Evolutionary conservation across 2,797 vertebrate genomes (phyloP).

Genomic region (Parauchenoglanis ngamensis): DNA sequence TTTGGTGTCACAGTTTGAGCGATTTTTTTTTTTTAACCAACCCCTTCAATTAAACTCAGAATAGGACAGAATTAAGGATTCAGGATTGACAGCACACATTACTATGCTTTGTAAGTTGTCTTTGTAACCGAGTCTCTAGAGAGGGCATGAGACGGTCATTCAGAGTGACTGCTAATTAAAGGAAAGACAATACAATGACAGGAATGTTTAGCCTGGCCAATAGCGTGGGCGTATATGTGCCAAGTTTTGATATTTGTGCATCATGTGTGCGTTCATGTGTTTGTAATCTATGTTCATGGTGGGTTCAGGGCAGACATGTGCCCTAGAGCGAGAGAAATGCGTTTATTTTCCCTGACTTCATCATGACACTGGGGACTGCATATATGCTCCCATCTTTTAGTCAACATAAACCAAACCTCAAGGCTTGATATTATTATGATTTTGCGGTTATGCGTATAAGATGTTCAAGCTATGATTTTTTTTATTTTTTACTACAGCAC

Average conservation of each 20-base stretch:
- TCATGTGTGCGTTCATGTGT: neutral
- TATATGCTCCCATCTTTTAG: neutral
- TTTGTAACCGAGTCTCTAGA: constrained; percentile 33
- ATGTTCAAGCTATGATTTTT: neutral
- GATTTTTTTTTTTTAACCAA: constrained; percentile 2
- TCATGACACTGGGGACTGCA: neutral
- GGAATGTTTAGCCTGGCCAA: constrained; percentile 36
- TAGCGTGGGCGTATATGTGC: constrained; percentile 17
- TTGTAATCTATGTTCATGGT: neutral
- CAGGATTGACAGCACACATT: neutral
- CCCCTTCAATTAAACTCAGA: constrained; percentile 23
- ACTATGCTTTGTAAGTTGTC: constrained; percentile 14
- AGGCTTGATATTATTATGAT: neutral
- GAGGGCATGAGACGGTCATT: constrained; percentile 34
- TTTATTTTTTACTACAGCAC: neutral
- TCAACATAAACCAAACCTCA: neutral
- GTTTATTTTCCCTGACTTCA: neutral
- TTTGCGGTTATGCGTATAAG: neutral
- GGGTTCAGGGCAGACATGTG: neutral
- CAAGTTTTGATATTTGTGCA: neutral
- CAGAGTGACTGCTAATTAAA: constrained; percentile 52
- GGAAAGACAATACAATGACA: constrained; percentile 46
- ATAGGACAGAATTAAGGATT: neutral
- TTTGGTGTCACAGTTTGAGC: constrained; percentile 20
- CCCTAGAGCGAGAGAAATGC: neutral